Base-by-base conservation (phyloP, 2,113 vertebrate genomes). In the Periophthalmus modestus region DNA sequence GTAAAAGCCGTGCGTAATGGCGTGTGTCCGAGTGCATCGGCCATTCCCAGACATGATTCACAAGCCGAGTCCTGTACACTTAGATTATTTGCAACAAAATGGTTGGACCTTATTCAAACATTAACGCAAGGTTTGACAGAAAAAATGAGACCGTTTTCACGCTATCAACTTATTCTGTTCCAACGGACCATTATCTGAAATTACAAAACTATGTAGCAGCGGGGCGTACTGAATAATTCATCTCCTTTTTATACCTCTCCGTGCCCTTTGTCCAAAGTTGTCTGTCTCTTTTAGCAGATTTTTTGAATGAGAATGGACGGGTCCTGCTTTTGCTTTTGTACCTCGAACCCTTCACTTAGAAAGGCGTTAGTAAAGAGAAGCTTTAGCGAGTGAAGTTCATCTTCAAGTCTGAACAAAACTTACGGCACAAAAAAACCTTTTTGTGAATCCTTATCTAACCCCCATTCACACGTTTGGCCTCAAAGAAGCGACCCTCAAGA, bases 161-260 rank as follows among this genome's bases (percentile, higher is more conserved):
- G 83, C 86, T 90, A 88, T 92, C 91, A 92, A 92, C 85, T 83
- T 87, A 93, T 92, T 93, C 75, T 73, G 91, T 88, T 93, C 90
- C 92, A 93, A 89, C 89, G 78, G 83, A 83, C 92, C 93, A 92
- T 91, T 92, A 94, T 90, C 92, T 92, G 92, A 94, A 94, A 95
- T 95, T 94, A 95, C 93, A 92, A 91, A 90, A 94, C 94, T 92
- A 93, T 94, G 93, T 89, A 95, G 66, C 96, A 96, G 96, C 94
- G 39, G 96, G 96, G 92, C 86, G 93, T 89, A 92, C 85, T 92
- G 94, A 95, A 92, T 95, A 89, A 95, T 94, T 94, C 90, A 95
- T 89, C 91, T 93, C 86, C 90, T 87, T 94, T 65, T 95, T 96
- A 94, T 96, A 94, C 91, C 86, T 89, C 77, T 85, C 81, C 82